A percentile compares a stretch with the other conserved stretches of the same genome.
phyloP scores from a whole-genome alignment of 2,888 invertebrate genomes.

The Ectropis crepuscularia region DNA sequence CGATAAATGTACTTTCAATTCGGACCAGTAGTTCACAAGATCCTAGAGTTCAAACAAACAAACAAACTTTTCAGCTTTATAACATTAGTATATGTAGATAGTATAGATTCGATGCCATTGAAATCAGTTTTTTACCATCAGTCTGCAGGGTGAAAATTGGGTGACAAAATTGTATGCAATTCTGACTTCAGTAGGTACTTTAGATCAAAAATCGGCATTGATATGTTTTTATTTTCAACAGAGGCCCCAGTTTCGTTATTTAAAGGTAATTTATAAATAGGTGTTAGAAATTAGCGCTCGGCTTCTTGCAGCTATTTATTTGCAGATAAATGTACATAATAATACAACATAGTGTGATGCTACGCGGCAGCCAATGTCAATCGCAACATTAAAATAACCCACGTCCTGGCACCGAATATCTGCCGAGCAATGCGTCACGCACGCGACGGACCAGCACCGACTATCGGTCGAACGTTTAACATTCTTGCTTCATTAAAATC shows the following conservation, averaged over 20 bases:
- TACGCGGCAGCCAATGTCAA: slow-evolving; percentile 66
- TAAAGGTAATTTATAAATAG: slow-evolving; percentile 80
- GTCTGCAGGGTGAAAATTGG: slow-evolving; percentile 6
- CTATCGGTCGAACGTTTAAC: slow-evolving; percentile 54
- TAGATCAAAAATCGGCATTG: slow-evolving; percentile 39
- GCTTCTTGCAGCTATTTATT: slow-evolving; percentile 71
- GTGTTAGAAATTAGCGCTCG: slow-evolving; percentile 56
- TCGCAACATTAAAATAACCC: slow-evolving; percentile 65
- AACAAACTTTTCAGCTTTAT: no score
- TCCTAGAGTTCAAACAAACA: no score
- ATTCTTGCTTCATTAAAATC: slow-evolving; percentile 59
- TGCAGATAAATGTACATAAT: slow-evolving; percentile 56
- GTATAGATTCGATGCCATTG: slow-evolving; percentile 1
- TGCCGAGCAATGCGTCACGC: slow-evolving; percentile 57
- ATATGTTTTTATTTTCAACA: slow-evolving; percentile 76
- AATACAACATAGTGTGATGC: slow-evolving; percentile 61
- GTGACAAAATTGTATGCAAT: slow-evolving; percentile 5
- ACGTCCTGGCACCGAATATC: slow-evolving; percentile 63
- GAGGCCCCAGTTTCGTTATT: slow-evolving; percentile 81
- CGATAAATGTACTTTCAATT: no score
- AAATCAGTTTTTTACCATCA: background rate
- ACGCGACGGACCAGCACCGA: slow-evolving; percentile 47
- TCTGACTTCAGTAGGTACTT: slow-evolving; percentile 3
- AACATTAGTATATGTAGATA: no score
- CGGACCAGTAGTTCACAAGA: no score